Base-by-base conservation (phyloP, 2,888 invertebrate species). In the Lasioglossum zephyrum region DNA sequence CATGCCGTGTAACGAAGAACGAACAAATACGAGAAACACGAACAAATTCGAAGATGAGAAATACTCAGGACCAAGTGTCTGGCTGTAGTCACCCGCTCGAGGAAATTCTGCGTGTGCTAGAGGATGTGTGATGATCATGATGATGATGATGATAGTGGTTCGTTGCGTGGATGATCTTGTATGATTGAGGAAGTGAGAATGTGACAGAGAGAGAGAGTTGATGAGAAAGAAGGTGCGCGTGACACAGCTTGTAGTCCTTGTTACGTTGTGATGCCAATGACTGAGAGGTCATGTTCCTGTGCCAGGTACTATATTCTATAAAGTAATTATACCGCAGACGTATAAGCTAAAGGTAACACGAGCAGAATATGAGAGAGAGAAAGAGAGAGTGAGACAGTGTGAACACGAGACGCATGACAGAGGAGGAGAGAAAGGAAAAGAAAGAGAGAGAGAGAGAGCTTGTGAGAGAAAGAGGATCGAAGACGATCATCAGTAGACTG, bases 21-120 rank as follows among this genome's bases (percentile, higher is more conserved):
- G 70, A 70, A 70, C 41, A 70, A 41, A 70, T 36, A 73, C n/a
- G 36, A 53, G 41, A 57, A 31, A 63, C 16, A 81, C 18, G 74
- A 47, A 77, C 73, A 77, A 82, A 73, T 70, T 22, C 57, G 84
- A 85, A 63, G 86, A 93, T 93, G 92, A 93, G 92, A 95, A 95
- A 95, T 95, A 95, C 95, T 95, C 95, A 95, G 95, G 95, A 95
- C 94, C 94, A 95, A 94, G 94, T 94, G 93, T 95, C 93, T 94
- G 94, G 94, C 93, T 94, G 94, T 93, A 93, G 94, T 94, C 94
- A 93, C 92, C 92, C 91, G 89, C 92, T 92, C 88, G 90, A 90
- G 87, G 81, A 76, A 85, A 88, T 72, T 72, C 39, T 70, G 81
- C 75, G 47, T 57, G 79, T 57, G 79, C 73, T 53, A 41, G 53